Percentiles rank a stretch among this genome's conserved stretches.
Conservation (phyloP, 1,140 invertebrate genomes). For the Aphelenchoides besseyi region DNA sequence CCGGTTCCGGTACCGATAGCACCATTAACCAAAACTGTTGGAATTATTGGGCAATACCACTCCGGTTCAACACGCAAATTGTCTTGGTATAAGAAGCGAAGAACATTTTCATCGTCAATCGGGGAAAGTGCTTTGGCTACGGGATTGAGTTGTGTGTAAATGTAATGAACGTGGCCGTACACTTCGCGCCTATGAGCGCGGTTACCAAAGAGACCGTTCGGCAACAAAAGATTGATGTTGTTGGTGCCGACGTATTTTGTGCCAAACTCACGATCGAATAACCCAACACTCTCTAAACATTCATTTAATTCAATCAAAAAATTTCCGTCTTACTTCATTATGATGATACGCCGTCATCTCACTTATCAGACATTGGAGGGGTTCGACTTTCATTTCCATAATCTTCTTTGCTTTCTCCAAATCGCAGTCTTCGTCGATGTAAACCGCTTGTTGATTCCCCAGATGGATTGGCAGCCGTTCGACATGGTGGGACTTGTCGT, state of each 20-base stretch:
- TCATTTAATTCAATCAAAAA: constrained; percentile 3
- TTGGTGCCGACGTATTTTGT: constrained; percentile 98
- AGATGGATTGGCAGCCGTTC: no score
- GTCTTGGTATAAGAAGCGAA: constrained; percentile 87
- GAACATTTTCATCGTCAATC: constrained; percentile 79
- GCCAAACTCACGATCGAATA: constrained; percentile 94
- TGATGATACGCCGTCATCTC: constrained; percentile 98
- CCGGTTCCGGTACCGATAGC: constrained; percentile 97
- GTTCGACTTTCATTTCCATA: constrained; percentile 96
- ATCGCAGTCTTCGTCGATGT: no score
- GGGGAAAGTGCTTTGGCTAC: constrained; percentile 82
- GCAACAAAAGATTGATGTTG: constrained; percentile 91
- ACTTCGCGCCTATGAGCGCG: constrained; percentile 84
- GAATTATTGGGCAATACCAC: constrained; percentile 85
- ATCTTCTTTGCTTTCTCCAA: no score
- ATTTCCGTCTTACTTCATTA: constrained; percentile 72
- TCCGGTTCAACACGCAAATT: constrained; percentile 85
- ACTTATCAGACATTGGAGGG: constrained; percentile 91
- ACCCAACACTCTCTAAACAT: constrained; percentile 73
- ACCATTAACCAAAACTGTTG: constrained; percentile 94
- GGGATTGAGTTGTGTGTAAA: constrained; percentile 81
- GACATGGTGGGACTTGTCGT: no score
- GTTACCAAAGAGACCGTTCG: constrained; percentile 87
- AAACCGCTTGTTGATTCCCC: no score
- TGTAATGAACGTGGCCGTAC: constrained; percentile 93